Percentiles rank a stretch among this genome's conserved stretches.
These are phyloP conservation scores for Drosophila pruinosa DNA, from an alignment of 1,140 invertebrate genomes.

Conservation along the genomic window DNA sequence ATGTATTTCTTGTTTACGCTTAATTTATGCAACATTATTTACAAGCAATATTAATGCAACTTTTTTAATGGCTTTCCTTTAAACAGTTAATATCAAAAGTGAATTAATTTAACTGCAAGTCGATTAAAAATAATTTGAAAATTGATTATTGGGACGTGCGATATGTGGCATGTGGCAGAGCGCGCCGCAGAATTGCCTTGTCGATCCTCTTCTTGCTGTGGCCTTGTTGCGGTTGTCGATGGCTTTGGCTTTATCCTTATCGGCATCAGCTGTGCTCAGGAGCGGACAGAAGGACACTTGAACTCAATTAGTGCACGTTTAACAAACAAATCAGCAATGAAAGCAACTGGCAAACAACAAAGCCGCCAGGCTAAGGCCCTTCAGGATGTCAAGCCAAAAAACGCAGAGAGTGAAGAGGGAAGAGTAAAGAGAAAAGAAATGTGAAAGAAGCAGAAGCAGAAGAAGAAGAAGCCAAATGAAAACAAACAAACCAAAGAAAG, in stretches of 20 bases:
- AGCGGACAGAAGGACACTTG: constrained; percentile 38
- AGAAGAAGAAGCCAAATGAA: too few species aligned
- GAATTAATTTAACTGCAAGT: too few species aligned
- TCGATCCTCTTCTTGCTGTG: neutral
- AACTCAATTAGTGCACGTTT: constrained; percentile 75
- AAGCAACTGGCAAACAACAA: constrained; percentile 28
- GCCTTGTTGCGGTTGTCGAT: neutral
- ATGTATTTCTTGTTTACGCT: too few species aligned
- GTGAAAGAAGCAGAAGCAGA: constrained; percentile 32
- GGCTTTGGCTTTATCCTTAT: constrained; percentile 40
- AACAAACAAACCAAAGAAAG: constrained; percentile 26
- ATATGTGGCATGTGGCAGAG: neutral
- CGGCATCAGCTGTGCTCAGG: constrained; percentile 44
- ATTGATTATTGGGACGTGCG: too few species aligned
- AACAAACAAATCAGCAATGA: constrained; percentile 63
- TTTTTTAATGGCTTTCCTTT: too few species aligned
- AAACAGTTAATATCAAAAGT: too few species aligned
- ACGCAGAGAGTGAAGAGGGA: neutral
- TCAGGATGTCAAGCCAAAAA: constrained; percentile 67
- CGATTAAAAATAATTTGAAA: neutral
- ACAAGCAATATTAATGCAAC: too few species aligned
- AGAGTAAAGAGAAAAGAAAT: neutral
- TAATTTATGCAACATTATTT: too few species aligned
- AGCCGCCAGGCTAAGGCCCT: constrained; percentile 32
- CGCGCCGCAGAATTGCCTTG: too few species aligned